Evolutionary conservation across 2,888 invertebrate species (phyloP).

Genomic region (Dyspetes luteomarginatus): DNA sequence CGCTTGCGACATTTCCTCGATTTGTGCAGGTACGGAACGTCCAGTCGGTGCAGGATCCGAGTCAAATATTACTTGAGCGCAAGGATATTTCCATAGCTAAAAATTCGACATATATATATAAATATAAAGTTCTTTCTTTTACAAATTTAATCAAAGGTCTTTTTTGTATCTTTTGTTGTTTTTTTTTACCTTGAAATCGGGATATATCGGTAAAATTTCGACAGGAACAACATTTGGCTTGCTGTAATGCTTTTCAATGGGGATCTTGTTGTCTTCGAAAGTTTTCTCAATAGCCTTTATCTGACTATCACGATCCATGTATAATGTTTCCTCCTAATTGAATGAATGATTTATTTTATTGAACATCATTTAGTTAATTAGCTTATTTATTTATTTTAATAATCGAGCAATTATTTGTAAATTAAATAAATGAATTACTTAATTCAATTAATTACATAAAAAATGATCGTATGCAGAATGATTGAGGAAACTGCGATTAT

Average conservation of each 20-base stretch:
- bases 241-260: constrained; percentile 96
- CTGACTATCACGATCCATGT: constrained; percentile 98
- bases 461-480: neutral
- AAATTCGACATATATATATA: constrained; percentile 65
- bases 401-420: neutral
- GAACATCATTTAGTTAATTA: too few relatives aligned
- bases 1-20: constrained; percentile 99
- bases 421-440: too few relatives aligned
- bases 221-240: constrained; percentile 97
- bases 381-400: too few relatives aligned
- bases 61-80: constrained; percentile 99
- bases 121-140: neutral
- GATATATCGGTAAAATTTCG: constrained; percentile 94
- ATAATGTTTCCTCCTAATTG: constrained; percentile 93
- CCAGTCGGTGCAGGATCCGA: constrained; percentile 98
- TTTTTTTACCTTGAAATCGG: constrained; percentile 91
- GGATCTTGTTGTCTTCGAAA: constrained; percentile 94
- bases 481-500: neutral
- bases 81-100: constrained; percentile 97
- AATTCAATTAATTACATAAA: too few relatives aligned
- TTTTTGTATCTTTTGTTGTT: neutral
- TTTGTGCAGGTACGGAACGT: constrained; percentile 93
- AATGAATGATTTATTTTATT: neutral
- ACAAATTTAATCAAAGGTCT: neutral
- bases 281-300: constrained; percentile 99